These are phyloP conservation scores for Cistogaster globosa DNA, from an alignment of 2,888 invertebrate species.

Conservation along the genomic window DNA sequence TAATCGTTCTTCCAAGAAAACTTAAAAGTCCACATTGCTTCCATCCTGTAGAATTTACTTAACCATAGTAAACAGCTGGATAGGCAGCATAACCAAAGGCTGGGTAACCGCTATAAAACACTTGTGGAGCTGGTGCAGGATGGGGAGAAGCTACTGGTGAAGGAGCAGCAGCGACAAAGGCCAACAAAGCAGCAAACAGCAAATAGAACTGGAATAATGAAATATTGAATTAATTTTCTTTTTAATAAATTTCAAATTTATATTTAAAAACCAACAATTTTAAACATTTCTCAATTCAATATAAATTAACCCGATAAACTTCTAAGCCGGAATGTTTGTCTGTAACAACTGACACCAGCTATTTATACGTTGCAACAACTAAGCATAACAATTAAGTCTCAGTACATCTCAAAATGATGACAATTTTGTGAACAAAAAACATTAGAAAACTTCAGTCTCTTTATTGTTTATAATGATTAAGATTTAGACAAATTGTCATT, in stretches of 20 bases:
- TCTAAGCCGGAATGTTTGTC: constrained; percentile 32
- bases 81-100: constrained; percentile 67
- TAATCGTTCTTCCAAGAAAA: too few relatives aligned
- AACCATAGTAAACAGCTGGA: constrained; percentile 72
- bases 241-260: too few relatives aligned
- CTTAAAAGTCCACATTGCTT: not conserved
- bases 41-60: not conserved
- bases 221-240: not conserved
- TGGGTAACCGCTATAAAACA: constrained; percentile 62
- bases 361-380: constrained; percentile 40
- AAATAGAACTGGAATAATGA: constrained; percentile 69
- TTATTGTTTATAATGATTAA: not conserved
- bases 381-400: not conserved
- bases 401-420: not conserved
- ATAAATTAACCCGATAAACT: constrained; percentile 26
- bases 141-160: constrained; percentile 66
- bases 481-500: not conserved
- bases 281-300: constrained; percentile 63
- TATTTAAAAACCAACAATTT: constrained; percentile 60
- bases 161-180: constrained; percentile 68
- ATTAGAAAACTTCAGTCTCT: not conserved
- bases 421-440: not conserved
- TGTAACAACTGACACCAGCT: not conserved
- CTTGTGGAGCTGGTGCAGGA: constrained; percentile 68
- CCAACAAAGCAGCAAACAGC: constrained; percentile 73